Conservation (phyloP, 2,888 invertebrate species). For the Branchipolynoe longqiensis region DNA sequence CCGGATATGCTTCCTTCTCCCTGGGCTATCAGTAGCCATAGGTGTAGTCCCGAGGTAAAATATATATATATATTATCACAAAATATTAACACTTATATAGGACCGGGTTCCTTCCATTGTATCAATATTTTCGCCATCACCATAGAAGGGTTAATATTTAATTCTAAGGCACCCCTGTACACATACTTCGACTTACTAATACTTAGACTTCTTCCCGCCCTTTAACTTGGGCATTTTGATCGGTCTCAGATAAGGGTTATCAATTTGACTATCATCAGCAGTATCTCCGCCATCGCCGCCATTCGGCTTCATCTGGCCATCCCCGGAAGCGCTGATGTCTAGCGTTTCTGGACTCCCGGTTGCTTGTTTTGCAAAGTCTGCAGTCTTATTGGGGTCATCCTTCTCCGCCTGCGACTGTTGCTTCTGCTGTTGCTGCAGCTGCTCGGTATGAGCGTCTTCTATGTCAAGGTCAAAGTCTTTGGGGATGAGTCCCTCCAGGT, state of each 20-base stretch:
- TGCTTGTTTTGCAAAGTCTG: not conserved
- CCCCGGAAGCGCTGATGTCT: not conserved
- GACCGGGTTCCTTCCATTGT: no score
- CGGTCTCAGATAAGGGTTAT: constrained; percentile 88
- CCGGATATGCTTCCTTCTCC: no score
- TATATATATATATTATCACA: no score
- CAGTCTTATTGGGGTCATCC: not conserved
- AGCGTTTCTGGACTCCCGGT: not conserved
- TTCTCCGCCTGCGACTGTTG: constrained; percentile 14
- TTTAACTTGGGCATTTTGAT: constrained; percentile 81
- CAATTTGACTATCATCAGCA: constrained; percentile 78
- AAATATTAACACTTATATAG: no score
- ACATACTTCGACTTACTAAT: not conserved
- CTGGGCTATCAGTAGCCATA: no score
- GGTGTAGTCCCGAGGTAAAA: no score
- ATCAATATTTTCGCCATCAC: no score
- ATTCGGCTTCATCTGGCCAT: not conserved
- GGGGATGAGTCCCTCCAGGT: constrained; percentile 92
- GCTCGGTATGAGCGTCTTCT: constrained; percentile 62
- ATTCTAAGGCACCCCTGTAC: no score
- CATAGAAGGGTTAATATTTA: no score
- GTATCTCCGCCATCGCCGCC: not conserved
- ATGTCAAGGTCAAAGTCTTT: constrained; percentile 95
- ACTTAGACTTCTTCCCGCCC: constrained; percentile 53
- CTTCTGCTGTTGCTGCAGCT: constrained; percentile 53